A percentile compares a stretch with the other conserved stretches of the same genome.
Evolutionary conservation across 2,888 invertebrate species (phyloP).

Genomic region (Punctoribates punctum): DNA sequence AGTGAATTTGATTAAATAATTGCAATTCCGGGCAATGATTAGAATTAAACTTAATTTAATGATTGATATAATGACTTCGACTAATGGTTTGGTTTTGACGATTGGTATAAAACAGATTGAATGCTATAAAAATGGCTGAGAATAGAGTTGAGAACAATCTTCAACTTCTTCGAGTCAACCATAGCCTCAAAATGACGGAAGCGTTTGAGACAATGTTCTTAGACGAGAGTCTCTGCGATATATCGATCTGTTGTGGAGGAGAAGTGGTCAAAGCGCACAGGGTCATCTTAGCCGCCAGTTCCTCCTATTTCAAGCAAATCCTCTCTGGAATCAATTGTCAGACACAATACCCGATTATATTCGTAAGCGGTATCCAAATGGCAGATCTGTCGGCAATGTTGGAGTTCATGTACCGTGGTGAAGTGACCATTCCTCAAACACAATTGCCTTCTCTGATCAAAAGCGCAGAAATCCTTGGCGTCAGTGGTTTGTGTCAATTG

Average conservation of each 20-base stretch:
- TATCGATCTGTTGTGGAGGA: conserved; percentile 23
- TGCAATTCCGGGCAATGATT: too few species aligned
- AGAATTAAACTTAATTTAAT: too few species aligned
- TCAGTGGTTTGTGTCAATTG: conserved; percentile 24
- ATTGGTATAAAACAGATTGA: not conserved
- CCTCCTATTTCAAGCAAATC: conserved; percentile 23
- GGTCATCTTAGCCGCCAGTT: conserved; percentile 24
- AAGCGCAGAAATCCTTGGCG: conserved; percentile 17
- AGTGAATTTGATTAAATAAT: too few species aligned
- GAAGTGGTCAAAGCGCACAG: conserved; percentile 18
- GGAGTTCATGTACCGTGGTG: conserved; percentile 32
- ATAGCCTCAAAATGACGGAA: conserved; percentile 25
- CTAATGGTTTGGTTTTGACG: too few species aligned
- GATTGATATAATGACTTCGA: too few species aligned
- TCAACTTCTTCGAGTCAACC: conserved; percentile 22
- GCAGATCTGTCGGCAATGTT: conserved; percentile 11
- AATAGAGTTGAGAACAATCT: not conserved
- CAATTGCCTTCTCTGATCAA: conserved; percentile 18
- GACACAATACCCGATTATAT: conserved; percentile 10
- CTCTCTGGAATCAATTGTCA: not conserved
- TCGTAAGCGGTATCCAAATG: not conserved
- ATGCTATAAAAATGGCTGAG: not conserved
- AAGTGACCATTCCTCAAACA: conserved; percentile 14
- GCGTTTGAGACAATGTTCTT: conserved; percentile 17
- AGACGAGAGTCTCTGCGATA: conserved; percentile 22